These are phyloP conservation scores for Trididemnum nubilum DNA, from an alignment of 23 tunicate genomes.

Conservation along the genomic window DNA sequence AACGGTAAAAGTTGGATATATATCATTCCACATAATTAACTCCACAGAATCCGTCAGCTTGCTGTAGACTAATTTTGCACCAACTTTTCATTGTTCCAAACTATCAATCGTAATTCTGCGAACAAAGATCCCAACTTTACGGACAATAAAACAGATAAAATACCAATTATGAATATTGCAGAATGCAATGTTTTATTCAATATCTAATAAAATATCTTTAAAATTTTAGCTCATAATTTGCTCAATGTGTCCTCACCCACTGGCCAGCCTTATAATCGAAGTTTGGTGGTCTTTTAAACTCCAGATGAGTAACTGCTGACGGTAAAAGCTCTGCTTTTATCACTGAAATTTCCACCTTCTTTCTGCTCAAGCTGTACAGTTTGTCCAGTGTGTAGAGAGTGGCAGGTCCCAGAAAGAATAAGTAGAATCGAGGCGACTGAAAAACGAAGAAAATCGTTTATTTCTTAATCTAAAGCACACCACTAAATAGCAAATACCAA, in stretches of 20 bases:
- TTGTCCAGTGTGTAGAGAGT: conserved; percentile 73
- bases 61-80: too few relatives aligned
- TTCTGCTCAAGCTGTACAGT: conserved; percentile 67
- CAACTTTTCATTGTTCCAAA: too few relatives aligned
- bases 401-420: conserved; percentile 72
- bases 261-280: conserved; percentile 94
- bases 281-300: conserved; percentile 79
- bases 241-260: conserved; percentile 57
- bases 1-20: too few relatives aligned
- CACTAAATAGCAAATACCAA: not conserved
- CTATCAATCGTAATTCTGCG: too few relatives aligned
- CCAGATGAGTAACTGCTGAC: conserved; percentile 75
- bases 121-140: too few relatives aligned
- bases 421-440: conserved; percentile 70
- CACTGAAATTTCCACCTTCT: conserved; percentile 65
- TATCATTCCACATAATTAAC: too few relatives aligned
- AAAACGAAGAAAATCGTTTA: not conserved
- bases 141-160: too few relatives aligned
- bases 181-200: too few relatives aligned
- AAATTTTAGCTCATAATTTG: too few relatives aligned
- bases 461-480: not conserved
- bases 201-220: too few relatives aligned
- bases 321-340: conserved; percentile 79
- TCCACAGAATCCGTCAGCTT: too few relatives aligned
- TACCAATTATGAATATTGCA: too few relatives aligned